These are phyloP conservation scores for Gulo gulo DNA, from an alignment of 2,113 vertebrate species.

Conservation along the genomic window DNA sequence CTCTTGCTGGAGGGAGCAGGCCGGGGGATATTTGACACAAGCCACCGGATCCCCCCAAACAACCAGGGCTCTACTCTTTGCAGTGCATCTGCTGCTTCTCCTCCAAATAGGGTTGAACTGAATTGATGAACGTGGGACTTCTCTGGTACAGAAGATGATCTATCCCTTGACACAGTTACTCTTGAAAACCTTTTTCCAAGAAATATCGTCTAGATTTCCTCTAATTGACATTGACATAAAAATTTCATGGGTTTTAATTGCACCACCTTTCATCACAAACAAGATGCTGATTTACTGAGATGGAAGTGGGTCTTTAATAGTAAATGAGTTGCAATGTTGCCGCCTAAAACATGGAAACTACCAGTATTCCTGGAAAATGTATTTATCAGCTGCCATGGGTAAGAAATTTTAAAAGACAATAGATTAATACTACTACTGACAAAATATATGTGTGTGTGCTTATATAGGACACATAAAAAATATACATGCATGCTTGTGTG, in stretches of 20 bases:
- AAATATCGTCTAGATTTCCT: neutral
- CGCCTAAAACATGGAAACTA: neutral
- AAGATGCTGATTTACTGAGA: neutral
- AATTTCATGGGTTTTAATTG: neutral
- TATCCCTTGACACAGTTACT: neutral
- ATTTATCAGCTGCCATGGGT: neutral
- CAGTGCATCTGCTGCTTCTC: neutral
- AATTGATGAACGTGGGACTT: neutral
- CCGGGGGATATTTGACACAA: neutral
- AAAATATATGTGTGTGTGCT: neutral
- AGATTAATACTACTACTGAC: neutral
- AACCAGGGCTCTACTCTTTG: neutral
- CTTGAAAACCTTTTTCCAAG: neutral
- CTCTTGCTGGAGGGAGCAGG: neutral
- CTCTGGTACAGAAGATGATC: neutral
- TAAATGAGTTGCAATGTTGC: conserved; percentile 26
- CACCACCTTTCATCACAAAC: neutral
- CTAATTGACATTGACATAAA: neutral
- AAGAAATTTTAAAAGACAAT: neutral
- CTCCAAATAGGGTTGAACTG: neutral
- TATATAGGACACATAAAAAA: neutral
- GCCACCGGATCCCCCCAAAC: too few species aligned
- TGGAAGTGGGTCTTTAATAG: neutral
- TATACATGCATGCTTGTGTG: neutral
- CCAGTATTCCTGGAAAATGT: neutral